Base-by-base conservation (phyloP, 2,113 vertebrate genomes). In the Bubalus kerabau region DNA sequence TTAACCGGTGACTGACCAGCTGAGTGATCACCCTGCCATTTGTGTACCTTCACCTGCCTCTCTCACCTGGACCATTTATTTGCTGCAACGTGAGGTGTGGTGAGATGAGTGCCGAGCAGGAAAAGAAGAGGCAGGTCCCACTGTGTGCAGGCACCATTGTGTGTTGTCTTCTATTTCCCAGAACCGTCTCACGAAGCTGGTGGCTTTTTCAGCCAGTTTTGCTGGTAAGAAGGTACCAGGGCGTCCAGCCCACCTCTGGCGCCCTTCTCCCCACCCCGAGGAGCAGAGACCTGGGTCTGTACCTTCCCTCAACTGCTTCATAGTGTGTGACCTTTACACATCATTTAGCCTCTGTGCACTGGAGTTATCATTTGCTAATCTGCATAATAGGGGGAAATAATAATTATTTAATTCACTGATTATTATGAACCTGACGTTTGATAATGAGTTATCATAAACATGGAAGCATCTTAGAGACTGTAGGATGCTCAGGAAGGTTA, bases 381-480 rank as follows among this genome's bases (percentile, higher is more conserved):
- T 97, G 91, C 96, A 93, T 97, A 96, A 97, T 64, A 54, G 59
- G 86, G 48, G 91, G 76, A 97, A 97, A 97, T 95, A 97, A 95
- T 97, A 92, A 98, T 97, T 97, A 98, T 52, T 97, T 91, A 96
- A 98, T 97, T 83, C 67, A 23, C 87, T 59, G 74, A 91, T 90
- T 93, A 74, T 94, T 93, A 81, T 3, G 88, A 93, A 87, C 88
- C 26, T 23, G 92, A 87, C 3, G 50, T 81, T 52, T 23, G 52
- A 67, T 94, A 87, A 96, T 67, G 83, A 71, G 6, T 81, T 11
- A n/a, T 74, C 54, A 43, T 78, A 57, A 54, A 83, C 15, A 13
- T 30, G 64, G 86, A 85, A 57, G 56, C 28, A 5, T 60, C 23
- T 43, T 40, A 15, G 4, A 50, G 76, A 30, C 11, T 78, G 4